These are phyloP conservation scores for Heteromormyrus szaboi DNA, from an alignment of 2,797 vertebrate genomes.

Conservation along the genomic window DNA sequence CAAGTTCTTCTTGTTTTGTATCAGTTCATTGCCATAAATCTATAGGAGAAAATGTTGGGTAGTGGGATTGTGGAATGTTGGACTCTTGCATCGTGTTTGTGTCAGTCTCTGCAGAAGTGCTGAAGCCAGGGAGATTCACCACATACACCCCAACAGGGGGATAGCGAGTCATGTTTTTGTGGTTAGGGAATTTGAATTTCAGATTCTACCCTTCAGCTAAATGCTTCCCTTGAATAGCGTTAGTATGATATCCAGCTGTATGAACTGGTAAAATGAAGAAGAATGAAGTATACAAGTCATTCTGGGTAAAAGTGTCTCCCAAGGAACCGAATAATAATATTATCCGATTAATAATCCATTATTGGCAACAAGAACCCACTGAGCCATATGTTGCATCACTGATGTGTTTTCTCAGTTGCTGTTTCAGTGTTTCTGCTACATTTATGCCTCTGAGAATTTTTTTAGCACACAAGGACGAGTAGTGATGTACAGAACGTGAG, in stretches of 20 bases:
- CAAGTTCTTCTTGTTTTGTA: not conserved
- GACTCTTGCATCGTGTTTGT: not conserved
- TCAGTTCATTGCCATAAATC: not conserved
- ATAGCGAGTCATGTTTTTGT: not conserved
- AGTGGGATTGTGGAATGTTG: not conserved
- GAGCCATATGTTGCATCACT: not conserved
- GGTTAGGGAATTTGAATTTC: conserved; percentile 1
- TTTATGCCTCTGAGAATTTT: not conserved
- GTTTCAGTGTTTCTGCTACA: not conserved
- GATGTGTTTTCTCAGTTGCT: not conserved
- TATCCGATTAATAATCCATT: not conserved
- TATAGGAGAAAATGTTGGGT: not conserved
- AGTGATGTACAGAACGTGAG: not conserved
- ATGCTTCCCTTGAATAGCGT: not conserved
- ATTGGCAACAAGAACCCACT: not conserved
- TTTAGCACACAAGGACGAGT: not conserved
- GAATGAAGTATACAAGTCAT: not conserved
- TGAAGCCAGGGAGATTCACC: not conserved
- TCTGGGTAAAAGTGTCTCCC: not conserved
- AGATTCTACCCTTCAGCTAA: not conserved
- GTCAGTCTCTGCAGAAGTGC: not conserved
- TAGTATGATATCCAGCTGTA: not conserved
- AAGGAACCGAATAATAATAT: not conserved
- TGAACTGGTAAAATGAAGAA: not conserved
- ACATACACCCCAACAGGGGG: not conserved